Evolutionary conservation across 2,888 invertebrate species (phyloP).

Genomic region (Noctua fimbriata): DNA sequence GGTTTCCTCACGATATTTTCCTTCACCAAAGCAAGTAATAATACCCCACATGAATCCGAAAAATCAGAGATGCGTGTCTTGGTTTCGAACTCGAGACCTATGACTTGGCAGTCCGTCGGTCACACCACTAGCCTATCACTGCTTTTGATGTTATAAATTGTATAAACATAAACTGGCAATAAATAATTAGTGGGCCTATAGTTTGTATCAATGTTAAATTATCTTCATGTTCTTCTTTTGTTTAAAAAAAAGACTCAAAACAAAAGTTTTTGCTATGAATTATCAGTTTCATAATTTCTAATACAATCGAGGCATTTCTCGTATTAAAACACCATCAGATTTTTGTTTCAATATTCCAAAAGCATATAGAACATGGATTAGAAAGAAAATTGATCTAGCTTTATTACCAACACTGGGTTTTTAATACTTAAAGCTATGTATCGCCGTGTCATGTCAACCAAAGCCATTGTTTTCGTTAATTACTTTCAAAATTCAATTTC

Average conservation of each 20-base stretch:
- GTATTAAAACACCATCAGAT: not conserved
- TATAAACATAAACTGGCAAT: too few species aligned
- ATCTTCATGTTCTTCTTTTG: not conserved
- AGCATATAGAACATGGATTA: not conserved
- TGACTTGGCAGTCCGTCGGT: too few species aligned
- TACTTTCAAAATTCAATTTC: constrained; percentile 51
- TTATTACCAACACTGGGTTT: constrained; percentile 18
- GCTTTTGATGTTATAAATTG: too few species aligned
- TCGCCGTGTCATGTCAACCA: constrained; percentile 22
- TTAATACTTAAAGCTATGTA: constrained; percentile 17
- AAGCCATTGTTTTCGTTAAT: constrained; percentile 43
- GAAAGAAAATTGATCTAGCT: constrained; percentile 29
- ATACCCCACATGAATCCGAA: too few species aligned
- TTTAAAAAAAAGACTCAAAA: not conserved
- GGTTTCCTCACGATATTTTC: too few species aligned
- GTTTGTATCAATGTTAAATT: not conserved
- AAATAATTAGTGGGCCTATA: too few species aligned
- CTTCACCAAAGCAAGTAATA: too few species aligned
- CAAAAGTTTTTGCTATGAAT: too few species aligned
- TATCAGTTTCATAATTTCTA: not conserved
- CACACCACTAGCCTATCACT: too few species aligned
- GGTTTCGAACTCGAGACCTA: too few species aligned
- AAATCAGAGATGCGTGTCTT: too few species aligned
- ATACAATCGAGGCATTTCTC: not conserved
- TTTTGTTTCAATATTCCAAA: constrained; percentile 14